A percentile compares a stretch with the other conserved stretches of the same genome.
Conservation (phyloP, 1,140 invertebrate genomes). For the Drosophila arizonae region DNA sequence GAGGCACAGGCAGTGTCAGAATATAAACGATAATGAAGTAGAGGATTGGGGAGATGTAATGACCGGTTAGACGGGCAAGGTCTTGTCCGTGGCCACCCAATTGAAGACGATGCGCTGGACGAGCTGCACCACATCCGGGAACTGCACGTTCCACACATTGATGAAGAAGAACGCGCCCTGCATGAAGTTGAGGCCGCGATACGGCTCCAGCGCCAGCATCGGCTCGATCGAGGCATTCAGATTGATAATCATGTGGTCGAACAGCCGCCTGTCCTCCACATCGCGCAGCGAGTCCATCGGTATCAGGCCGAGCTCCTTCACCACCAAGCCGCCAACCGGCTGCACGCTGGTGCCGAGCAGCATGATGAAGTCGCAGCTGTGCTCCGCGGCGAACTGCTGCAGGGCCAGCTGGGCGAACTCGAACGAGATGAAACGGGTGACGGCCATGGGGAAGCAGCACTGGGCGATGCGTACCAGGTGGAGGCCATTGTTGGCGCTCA, state of each 20-base stretch:
- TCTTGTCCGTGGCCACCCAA: slow-evolving; percentile 18
- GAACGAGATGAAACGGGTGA: slow-evolving; percentile 84
- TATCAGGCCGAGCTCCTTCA: slow-evolving; percentile 42
- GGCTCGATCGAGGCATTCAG: slow-evolving; percentile 35
- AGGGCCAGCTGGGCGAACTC: slow-evolving; percentile 81
- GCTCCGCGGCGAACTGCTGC: slow-evolving; percentile 82
- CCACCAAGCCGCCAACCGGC: neutral
- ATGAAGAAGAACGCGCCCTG: slow-evolving; percentile 78
- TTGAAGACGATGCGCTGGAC: slow-evolving; percentile 35
- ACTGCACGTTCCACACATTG: slow-evolving; percentile 26
- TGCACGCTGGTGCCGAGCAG: slow-evolving; percentile 83
- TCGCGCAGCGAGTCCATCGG: slow-evolving; percentile 76
- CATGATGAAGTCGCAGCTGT: slow-evolving; percentile 80
- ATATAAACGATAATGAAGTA: no score
- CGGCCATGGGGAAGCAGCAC: slow-evolving; percentile 84
- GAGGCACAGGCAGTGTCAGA: no score
- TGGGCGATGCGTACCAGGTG: slow-evolving; percentile 84
- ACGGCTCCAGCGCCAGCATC: slow-evolving; percentile 30
- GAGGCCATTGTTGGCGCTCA: slow-evolving; percentile 84
- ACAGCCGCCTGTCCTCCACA: slow-evolving; percentile 51
- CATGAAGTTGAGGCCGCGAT: slow-evolving; percentile 57
- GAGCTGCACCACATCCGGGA: slow-evolving; percentile 27
- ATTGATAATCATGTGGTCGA: slow-evolving; percentile 56
- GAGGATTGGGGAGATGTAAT: no score
- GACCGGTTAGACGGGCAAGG: no score